Percentiles rank a stretch among this genome's conserved stretches.
Conservation (phyloP, 2,888 invertebrate genomes). For the Meganola albula region DNA sequence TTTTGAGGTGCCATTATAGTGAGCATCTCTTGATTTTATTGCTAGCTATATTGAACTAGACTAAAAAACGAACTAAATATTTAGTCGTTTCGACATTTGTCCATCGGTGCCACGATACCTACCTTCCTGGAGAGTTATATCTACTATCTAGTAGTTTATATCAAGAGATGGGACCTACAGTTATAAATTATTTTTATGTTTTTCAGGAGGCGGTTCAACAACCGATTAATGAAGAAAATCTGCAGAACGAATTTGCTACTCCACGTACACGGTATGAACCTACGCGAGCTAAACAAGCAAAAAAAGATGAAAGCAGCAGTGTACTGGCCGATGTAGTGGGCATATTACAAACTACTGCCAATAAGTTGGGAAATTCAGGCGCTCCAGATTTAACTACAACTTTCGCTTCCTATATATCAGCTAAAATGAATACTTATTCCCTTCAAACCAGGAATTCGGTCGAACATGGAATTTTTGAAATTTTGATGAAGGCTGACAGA, state of each 20-base stretch:
- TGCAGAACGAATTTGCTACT: constrained; percentile 8
- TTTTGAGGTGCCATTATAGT: constrained; percentile 7
- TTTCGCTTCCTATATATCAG: constrained; percentile 14
- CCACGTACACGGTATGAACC: constrained; percentile 6
- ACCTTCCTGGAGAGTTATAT: constrained; percentile 8
- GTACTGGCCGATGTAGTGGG: constrained; percentile 11
- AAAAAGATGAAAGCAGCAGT: constrained; percentile 6
- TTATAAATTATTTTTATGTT: constrained; percentile 9
- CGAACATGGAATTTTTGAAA: constrained; percentile 17
- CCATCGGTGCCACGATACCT: constrained; percentile 6
- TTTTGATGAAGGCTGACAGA: constrained; percentile 15
- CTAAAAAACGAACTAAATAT: constrained; percentile 7
- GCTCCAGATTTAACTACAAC: constrained; percentile 12
- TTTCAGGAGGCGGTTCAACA: constrained; percentile 9
- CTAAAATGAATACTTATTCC: constrained; percentile 16
- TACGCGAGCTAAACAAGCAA: constrained; percentile 9
- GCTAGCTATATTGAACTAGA: constrained; percentile 7
- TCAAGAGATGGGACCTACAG: constrained; percentile 3
- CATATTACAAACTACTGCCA: constrained; percentile 15
- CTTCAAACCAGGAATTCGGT: constrained; percentile 9
- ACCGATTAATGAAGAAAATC: constrained; percentile 9
- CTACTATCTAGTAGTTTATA: constrained; percentile 6
- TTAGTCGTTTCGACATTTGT: constrained; percentile 8
- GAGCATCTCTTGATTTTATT: constrained; percentile 7
- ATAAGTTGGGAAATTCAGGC: constrained; percentile 15